These are phyloP conservation scores for Alcis repandata DNA, from an alignment of 2,888 invertebrate genomes.

Conservation along the genomic window DNA sequence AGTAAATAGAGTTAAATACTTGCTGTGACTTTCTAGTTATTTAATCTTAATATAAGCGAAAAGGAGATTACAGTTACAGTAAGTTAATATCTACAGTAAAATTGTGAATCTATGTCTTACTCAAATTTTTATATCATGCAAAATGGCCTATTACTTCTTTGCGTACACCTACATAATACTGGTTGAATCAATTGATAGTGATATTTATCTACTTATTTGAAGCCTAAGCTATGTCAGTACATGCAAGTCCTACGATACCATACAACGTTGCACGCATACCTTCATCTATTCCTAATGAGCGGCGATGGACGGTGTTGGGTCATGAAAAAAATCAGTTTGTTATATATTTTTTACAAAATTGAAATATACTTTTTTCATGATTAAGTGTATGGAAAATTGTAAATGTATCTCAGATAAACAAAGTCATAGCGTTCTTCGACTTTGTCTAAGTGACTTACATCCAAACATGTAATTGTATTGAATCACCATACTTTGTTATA, in stretches of 20 bases:
- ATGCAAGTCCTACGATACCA: conserved; percentile 40
- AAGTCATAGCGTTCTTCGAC: too few relatives aligned
- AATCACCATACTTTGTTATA: too few relatives aligned
- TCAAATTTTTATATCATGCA: not conserved
- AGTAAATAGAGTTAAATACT: not conserved
- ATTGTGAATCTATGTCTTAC: not conserved
- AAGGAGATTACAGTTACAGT: conserved; percentile 63
- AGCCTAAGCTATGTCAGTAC: conserved; percentile 9
- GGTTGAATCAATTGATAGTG: not conserved
- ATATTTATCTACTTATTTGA: not conserved
- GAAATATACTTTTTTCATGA: not conserved
- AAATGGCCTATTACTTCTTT: not conserved
- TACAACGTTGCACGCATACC: conserved; percentile 51
- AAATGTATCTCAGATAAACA: too few relatives aligned
- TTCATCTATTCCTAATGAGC: conserved; percentile 38
- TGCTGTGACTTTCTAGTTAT: conserved; percentile 29
- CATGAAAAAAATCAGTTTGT: conserved; percentile 15
- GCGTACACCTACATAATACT: not conserved
- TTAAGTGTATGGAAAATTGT: too few relatives aligned
- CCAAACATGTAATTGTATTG: too few relatives aligned
- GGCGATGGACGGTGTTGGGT: not conserved
- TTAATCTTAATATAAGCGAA: conserved; percentile 47
- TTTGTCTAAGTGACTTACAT: too few relatives aligned
- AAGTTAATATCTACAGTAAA: conserved; percentile 36
- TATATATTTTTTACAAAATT: not conserved